Evolutionary conservation across 2,888 invertebrate genomes (phyloP).

Genomic region (Tachina lurida): DNA sequence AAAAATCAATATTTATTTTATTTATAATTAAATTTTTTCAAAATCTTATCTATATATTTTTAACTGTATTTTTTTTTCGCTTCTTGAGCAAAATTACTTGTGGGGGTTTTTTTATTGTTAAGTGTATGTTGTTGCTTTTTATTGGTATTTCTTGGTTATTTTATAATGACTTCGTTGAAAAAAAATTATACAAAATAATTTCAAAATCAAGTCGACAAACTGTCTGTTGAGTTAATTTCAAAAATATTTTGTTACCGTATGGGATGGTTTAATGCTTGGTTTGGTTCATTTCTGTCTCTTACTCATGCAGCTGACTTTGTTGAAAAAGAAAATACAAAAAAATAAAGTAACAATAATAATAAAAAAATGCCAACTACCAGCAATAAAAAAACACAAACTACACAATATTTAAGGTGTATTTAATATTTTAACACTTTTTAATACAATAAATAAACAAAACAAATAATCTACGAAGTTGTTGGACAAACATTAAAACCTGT

Average conservation of each 20-base stretch:
- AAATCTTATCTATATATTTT: slow-evolving; percentile 17
- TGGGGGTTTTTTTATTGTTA: slow-evolving; percentile 44
- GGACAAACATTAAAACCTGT: not conserved
- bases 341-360: not conserved
- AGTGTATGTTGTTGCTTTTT: slow-evolving; percentile 1
- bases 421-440: slow-evolving; percentile 51
- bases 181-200: slow-evolving; percentile 36
- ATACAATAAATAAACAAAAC: slow-evolving; percentile 15
- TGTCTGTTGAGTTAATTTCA: slow-evolving; percentile 64
- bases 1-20: slow-evolving; percentile 60
- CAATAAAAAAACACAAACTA: not conserved
- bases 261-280: slow-evolving; percentile 20
- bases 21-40: not conserved
- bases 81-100: slow-evolving; percentile 3
- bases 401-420: slow-evolving; percentile 35
- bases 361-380: not conserved
- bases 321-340: not conserved
- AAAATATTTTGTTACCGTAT: slow-evolving; percentile 33
- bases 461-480: slow-evolving; percentile 9
- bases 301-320: slow-evolving; percentile 41
- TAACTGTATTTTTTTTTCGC: slow-evolving; percentile 28
- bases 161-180: slow-evolving; percentile 44
- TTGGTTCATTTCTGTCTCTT: slow-evolving; percentile 27
- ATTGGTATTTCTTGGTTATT: slow-evolving; percentile 1
- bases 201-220: slow-evolving; percentile 65